Percentiles rank a stretch among this genome's conserved stretches.
Evolutionary conservation across 2,888 invertebrate species (phyloP).

Genomic region (Phytoseiulus persimilis): DNA sequence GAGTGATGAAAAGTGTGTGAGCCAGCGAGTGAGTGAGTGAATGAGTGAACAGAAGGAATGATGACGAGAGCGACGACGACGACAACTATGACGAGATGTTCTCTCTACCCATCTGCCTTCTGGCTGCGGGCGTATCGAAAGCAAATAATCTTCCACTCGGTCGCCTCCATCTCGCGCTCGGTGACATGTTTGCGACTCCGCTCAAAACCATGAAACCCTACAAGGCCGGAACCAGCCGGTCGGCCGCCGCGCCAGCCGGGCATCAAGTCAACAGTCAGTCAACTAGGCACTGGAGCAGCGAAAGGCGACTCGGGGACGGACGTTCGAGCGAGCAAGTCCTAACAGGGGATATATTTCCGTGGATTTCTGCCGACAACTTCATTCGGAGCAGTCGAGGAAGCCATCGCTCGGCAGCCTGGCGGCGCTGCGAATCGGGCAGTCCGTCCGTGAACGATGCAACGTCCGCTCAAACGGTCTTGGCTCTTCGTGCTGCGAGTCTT

Average conservation of each 20-base stretch:
- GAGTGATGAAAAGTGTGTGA: not conserved
- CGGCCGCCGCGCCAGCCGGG: not conserved
- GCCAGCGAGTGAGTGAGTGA: not conserved
- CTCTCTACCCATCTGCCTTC: not conserved
- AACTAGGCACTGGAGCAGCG: not conserved
- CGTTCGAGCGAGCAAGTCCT: not conserved
- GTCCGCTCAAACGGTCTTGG: too few species aligned
- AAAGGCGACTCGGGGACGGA: not conserved
- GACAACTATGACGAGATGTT: not conserved
- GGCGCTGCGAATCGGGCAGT: too few species aligned
- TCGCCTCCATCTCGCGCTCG: constrained; percentile 21
- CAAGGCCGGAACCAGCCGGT: constrained; percentile 5
- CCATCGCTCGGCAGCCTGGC: not conserved
- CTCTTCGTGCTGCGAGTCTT: too few species aligned
- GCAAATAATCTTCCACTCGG: constrained; percentile 38
- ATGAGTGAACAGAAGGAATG: not conserved
- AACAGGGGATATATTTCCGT: not conserved
- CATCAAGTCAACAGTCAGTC: constrained; percentile 5
- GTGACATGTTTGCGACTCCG: constrained; percentile 7
- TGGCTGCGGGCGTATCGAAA: constrained; percentile 31
- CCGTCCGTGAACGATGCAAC: too few species aligned
- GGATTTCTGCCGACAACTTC: not conserved
- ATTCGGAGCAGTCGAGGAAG: not conserved
- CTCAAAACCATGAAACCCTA: not conserved
- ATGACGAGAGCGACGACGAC: not conserved